These are phyloP conservation scores for Rhabdomys dilectus DNA, from an alignment of 2,113 vertebrate genomes.

Conservation along the genomic window DNA sequence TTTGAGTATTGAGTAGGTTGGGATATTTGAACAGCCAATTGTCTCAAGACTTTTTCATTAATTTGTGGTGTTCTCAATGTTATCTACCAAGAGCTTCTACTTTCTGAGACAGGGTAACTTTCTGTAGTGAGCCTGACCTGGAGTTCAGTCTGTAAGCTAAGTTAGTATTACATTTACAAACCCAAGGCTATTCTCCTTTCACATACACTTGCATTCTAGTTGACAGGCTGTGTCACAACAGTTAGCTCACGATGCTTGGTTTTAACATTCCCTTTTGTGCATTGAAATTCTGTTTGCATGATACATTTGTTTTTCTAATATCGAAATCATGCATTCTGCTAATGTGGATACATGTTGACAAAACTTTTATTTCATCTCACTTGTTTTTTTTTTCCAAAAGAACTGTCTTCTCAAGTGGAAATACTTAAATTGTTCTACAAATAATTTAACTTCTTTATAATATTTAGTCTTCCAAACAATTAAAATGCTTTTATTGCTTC, in stretches of 20 bases:
- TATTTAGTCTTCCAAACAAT: neutral
- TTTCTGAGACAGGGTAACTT: no score
- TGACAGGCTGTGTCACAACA: neutral
- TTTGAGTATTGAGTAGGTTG: neutral
- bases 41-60: neutral
- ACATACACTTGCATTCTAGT: neutral
- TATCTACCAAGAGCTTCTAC: neutral
- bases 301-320: neutral
- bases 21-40: neutral
- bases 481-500: neutral
- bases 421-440: neutral
- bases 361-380: neutral
- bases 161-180: neutral
- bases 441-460: neutral
- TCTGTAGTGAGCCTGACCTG: neutral
- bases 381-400: constrained; percentile 17
- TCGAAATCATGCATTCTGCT: constrained; percentile 19
- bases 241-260: neutral
- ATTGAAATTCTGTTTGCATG: neutral
- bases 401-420: neutral
- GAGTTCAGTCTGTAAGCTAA: neutral
- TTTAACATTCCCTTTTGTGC: neutral
- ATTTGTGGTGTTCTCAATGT: neutral
- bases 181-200: neutral
- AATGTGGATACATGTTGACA: neutral